A percentile compares a stretch with the other conserved stretches of the same genome.
Evolutionary conservation across 1,140 invertebrate genomes (phyloP).

Genomic region (Hyles euphorbiae): DNA sequence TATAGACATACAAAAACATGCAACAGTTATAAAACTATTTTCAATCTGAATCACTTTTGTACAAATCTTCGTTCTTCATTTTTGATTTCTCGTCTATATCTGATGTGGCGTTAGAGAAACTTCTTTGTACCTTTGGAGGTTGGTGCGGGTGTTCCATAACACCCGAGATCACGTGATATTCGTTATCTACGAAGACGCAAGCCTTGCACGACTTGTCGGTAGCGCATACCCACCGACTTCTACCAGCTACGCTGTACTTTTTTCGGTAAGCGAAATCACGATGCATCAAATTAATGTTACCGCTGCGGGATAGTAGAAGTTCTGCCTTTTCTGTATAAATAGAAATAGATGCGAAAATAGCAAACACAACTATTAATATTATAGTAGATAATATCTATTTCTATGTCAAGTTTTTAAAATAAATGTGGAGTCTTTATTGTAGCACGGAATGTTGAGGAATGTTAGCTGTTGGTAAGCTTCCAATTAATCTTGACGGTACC

Average conservation of each 20-base stretch:
- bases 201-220: neutral
- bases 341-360: neutral
- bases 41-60: too few species aligned
- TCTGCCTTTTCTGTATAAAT: constrained; percentile 5
- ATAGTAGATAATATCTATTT: too few species aligned
- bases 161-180: constrained; percentile 1
- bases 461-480: too few species aligned
- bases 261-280: constrained; percentile 1
- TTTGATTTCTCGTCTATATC: neutral
- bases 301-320: constrained; percentile 3
- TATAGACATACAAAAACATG: too few species aligned
- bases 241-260: neutral
- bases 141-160: constrained; percentile 2
- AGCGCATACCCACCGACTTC: constrained; percentile 5
- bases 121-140: neutral
- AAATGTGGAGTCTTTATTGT: too few species aligned
- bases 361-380: too few species aligned
- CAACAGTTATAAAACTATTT: too few species aligned
- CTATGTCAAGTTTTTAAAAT: too few species aligned
- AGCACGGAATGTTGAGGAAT: too few species aligned
- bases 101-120: neutral
- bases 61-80: too few species aligned
- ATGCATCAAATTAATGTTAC: constrained; percentile 8
- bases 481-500: too few species aligned
- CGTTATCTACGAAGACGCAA: constrained; percentile 4